Conservation (phyloP, 2,888 invertebrate species). For the Hemaris fuciformis region DNA sequence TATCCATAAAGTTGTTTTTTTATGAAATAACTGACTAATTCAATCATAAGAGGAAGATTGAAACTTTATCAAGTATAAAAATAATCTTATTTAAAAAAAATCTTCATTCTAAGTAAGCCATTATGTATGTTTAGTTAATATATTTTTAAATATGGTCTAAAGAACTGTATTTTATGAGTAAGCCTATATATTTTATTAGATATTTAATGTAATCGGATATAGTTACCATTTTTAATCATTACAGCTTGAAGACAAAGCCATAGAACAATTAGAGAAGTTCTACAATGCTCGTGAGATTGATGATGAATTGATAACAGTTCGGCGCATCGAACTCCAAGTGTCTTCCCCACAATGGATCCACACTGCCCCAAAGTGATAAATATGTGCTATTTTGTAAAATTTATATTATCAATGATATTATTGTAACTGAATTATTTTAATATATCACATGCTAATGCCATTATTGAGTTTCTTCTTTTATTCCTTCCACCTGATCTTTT, state of each 20-base stretch:
- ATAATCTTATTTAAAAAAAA: too few relatives aligned
- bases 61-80: background rate
- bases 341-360: conserved; percentile 84
- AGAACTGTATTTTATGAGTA: too few relatives aligned
- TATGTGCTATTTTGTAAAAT: conserved; percentile 55
- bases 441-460: background rate
- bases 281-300: conserved; percentile 86
- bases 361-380: conserved; percentile 63
- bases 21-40: too few relatives aligned
- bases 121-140: too few relatives aligned
- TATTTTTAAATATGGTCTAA: too few relatives aligned
- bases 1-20: too few relatives aligned
- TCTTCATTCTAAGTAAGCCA: too few relatives aligned
- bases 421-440: conserved; percentile 28
- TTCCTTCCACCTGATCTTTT: background rate
- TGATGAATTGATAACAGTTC: conserved; percentile 88
- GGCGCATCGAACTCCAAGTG: conserved; percentile 82
- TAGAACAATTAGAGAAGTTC: conserved; percentile 87
- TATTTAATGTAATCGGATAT: too few relatives aligned
- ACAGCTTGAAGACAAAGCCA: conserved; percentile 92
- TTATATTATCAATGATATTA: conserved; percentile 19
- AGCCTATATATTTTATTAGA: too few relatives aligned
- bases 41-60: too few relatives aligned
- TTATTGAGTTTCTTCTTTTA: background rate
- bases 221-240: conserved; percentile 32